Conservation (phyloP, 2,797 vertebrate species). For the Chaetodon trifasciatus region DNA sequence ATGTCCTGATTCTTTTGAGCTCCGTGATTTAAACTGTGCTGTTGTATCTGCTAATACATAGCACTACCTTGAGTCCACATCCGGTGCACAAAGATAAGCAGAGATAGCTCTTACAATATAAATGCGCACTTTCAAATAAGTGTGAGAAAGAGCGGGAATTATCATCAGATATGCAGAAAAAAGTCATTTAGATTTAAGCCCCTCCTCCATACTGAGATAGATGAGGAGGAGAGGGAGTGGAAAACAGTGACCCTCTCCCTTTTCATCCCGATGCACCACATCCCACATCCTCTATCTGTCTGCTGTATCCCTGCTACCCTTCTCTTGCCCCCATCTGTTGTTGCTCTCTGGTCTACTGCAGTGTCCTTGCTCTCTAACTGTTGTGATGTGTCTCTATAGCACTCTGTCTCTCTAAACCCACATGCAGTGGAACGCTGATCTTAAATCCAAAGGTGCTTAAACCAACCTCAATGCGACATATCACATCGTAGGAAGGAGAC, state of each 20-base stretch:
- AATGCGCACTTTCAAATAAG: constrained; percentile 1
- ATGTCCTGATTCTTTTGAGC: neutral
- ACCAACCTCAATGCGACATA: neutral
- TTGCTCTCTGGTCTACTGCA: constrained; percentile 42
- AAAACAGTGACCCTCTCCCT: constrained; percentile 45
- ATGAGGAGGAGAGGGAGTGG: constrained; percentile 13
- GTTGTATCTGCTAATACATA: neutral
- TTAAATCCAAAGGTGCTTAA: constrained; percentile 14
- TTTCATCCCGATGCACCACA: constrained; percentile 24
- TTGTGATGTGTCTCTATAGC: constrained; percentile 26
- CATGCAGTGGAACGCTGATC: constrained; percentile 1
- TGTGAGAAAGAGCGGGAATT: neutral
- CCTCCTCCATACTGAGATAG: neutral
- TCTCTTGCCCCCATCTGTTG: constrained; percentile 13
- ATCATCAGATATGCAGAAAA: constrained; percentile 23
- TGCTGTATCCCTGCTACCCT: constrained; percentile 13
- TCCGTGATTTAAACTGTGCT: neutral
- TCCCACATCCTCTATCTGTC: constrained; percentile 38
- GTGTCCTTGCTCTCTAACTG: constrained; percentile 60
- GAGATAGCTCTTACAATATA: constrained; percentile 4
- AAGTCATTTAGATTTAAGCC: constrained; percentile 10
- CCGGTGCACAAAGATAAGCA: no score
- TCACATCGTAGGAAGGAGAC: neutral
- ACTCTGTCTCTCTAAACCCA: constrained; percentile 2
- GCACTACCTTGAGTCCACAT: neutral